A percentile compares a stretch with the other conserved stretches of the same genome.
Evolutionary conservation across 2,113 vertebrate genomes (phyloP).

Genomic region (Vireo altiloquus): DNA sequence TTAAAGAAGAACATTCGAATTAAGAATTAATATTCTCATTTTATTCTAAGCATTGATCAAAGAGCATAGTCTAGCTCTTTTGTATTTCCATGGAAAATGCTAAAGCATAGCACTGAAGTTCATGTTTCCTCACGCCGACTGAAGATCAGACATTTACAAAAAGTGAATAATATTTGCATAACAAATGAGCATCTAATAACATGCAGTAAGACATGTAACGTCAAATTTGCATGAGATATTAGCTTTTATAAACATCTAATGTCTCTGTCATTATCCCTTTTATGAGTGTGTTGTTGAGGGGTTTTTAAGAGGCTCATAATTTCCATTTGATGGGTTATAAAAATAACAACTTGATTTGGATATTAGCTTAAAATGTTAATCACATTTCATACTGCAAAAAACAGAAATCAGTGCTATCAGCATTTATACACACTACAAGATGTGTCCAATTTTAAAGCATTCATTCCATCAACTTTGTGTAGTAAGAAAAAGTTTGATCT

Average conservation of each 20-base stretch:
- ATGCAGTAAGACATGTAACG: slow-evolving; percentile 36
- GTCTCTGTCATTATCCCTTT: slow-evolving; percentile 63
- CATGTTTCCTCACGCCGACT: not conserved
- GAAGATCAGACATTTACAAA: slow-evolving; percentile 38
- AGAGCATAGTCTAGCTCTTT: not conserved
- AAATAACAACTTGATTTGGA: slow-evolving; percentile 18
- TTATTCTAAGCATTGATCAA: slow-evolving; percentile 10
- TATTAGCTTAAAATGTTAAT: slow-evolving; percentile 57
- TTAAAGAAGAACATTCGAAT: not conserved
- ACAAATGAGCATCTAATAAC: slow-evolving; percentile 27
- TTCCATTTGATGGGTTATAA: slow-evolving; percentile 56
- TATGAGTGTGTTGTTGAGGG: slow-evolving; percentile 25
- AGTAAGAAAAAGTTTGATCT: not conserved
- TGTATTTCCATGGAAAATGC: not conserved
- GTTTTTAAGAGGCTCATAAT: slow-evolving; percentile 41
- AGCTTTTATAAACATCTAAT: slow-evolving; percentile 60
- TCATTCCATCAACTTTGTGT: not conserved
- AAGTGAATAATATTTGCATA: slow-evolving; percentile 44
- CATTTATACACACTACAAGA: not conserved
- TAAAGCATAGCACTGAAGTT: not conserved
- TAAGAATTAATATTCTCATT: not conserved
- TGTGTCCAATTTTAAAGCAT: not conserved
- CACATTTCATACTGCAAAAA: not conserved
- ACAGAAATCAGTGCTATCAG: not conserved
- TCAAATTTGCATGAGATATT: slow-evolving; percentile 62